Evolutionary conservation across 2,888 invertebrate species (phyloP).

Genomic region (Cataglyphis albicans): DNA sequence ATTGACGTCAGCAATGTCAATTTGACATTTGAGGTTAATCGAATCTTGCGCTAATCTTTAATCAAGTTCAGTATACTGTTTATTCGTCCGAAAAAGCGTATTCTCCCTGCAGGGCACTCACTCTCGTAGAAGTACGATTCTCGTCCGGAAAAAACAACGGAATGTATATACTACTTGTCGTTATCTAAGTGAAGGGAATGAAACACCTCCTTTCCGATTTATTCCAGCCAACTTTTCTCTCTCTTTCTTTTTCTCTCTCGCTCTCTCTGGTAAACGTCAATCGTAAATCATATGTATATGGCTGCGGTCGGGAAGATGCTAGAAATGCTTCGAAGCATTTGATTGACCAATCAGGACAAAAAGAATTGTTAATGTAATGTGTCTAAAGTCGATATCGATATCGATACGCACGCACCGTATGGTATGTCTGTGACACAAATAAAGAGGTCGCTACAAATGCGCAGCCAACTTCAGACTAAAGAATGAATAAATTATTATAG

Average conservation of each 20-base stretch:
- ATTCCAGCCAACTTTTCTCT: background rate
- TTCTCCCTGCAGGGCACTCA: background rate
- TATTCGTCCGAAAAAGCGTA: background rate
- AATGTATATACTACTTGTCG: background rate
- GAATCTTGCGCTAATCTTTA: background rate
- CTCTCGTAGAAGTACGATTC: background rate
- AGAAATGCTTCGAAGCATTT: no score
- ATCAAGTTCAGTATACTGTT: background rate
- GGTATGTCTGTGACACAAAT: background rate
- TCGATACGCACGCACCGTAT: no score
- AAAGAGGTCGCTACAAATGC: background rate
- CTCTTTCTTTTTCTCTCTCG: background rate
- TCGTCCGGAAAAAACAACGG: background rate
- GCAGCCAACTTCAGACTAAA: background rate
- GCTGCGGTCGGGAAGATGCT: no score
- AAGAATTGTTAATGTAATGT: no score
- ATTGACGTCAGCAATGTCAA: background rate
- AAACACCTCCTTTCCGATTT: conserved; percentile 21
- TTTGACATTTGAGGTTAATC: conserved; percentile 28
- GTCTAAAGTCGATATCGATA: background rate
- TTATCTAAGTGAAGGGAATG: background rate
- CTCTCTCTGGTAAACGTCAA: conserved; percentile 65
- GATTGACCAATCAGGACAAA: no score
- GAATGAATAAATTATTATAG: no score
- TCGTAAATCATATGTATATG: conserved; percentile 35